phyloP scores from a whole-genome alignment of 2,888 invertebrate species.

The Tetropium fuscum region DNA sequence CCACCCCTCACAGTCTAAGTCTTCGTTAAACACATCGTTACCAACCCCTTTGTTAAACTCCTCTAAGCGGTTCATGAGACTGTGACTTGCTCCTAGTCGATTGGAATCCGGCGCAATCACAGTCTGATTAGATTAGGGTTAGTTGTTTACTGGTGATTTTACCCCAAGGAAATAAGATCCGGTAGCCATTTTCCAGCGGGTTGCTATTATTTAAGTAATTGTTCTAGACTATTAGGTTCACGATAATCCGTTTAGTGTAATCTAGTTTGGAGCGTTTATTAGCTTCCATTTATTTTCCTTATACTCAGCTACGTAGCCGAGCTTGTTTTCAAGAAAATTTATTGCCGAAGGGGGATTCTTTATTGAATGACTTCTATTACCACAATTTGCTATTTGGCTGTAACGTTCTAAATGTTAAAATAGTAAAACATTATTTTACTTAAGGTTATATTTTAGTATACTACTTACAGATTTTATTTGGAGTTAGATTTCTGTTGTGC shows the following conservation, averaged over 20 bases:
- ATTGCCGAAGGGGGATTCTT: slow-evolving; percentile 11
- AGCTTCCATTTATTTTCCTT: slow-evolving; percentile 44
- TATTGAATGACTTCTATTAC: slow-evolving; percentile 6
- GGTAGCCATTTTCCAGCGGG: slow-evolving; percentile 64
- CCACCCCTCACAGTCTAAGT: slow-evolving; percentile 54
- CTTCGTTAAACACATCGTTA: slow-evolving; percentile 59
- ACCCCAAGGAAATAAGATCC: slow-evolving; percentile 64
- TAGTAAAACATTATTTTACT: no score
- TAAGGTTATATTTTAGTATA: no score
- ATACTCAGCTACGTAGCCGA: slow-evolving; percentile 8
- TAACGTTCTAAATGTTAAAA: no score
- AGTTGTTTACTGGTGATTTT: slow-evolving; percentile 61
- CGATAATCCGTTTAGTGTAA: slow-evolving; percentile 64
- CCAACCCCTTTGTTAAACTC: slow-evolving; percentile 60
- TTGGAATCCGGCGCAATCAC: slow-evolving; percentile 31
- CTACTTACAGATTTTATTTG: no score
- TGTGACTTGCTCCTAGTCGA: slow-evolving; percentile 30
- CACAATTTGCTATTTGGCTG: no score
- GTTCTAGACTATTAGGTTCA: slow-evolving; percentile 63
- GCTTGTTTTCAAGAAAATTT: slow-evolving; percentile 20
- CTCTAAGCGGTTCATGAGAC: slow-evolving; percentile 49
- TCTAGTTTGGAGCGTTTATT: slow-evolving; percentile 57
- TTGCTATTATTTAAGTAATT: slow-evolving; percentile 66
- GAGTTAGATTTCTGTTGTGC: no score
- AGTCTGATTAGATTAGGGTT: slow-evolving; percentile 50